Evolutionary conservation across 2,888 invertebrate genomes (phyloP), one percentile per base, ranked within the genome.

Genomic region (Ceraclea dissimilis): DNA sequence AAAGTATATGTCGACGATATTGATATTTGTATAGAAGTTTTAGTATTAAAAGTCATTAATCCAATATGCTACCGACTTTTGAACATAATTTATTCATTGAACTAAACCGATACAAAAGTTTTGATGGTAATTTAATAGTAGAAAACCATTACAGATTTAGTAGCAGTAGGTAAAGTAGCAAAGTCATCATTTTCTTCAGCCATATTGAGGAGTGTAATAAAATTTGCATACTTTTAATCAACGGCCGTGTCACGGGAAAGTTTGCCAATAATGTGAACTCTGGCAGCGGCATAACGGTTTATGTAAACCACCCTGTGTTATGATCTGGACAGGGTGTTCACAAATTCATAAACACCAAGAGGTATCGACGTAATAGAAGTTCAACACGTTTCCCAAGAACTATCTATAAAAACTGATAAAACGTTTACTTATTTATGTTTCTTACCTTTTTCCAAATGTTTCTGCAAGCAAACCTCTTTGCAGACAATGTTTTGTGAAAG

Each of bases 191-290:
- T 54, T 59, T 59, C 59, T 59, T 63, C 51, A 52, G 58, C 59
- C 61, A 58, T 59, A 56, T 54, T 59, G 61, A 53, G 56, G 59
- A 55, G 76, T 76, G 57, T 76, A 77, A 77, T 78, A 77, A 78
- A 76, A 78, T 78, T 78, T 77, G 78, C 78, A 78, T 78, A 78
- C 77, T 78, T 78, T 78, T 78, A 78, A 78, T 78, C 78, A 78
- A 77, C 76, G 75, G 70, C 72, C 76, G 72, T 77, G 78, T 78
- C 77, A 76, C 70, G 74, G 76, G 76, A 75, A 78, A 77, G 75
- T 78, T 78, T 76, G 71, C 75, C 77, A 76, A 77, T 78, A 78
- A 75, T 74, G 77, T 69, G 19, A 34, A 39, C 69, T 69, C 56
- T 46, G 43, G 46, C 57, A 51, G 56, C 34, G 58, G 49, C 60